Base-by-base conservation (phyloP, 1,140 invertebrate genomes). In the Sycophila sp. region DNA sequence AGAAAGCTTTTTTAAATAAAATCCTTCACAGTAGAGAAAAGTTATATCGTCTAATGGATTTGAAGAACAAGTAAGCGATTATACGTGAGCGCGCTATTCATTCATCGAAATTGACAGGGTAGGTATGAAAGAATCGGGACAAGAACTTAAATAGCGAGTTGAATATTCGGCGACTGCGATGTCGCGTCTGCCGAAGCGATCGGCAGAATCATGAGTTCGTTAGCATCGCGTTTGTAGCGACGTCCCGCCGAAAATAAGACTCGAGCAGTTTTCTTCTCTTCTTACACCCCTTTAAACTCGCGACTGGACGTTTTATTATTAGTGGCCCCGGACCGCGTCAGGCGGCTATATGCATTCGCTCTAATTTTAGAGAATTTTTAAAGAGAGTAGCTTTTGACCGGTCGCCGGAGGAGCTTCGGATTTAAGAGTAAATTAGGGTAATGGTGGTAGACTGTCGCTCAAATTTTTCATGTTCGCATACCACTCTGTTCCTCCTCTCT, bases 331-430 rank as follows among this genome's bases (percentile, higher is more conserved):
- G 15, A 17, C 5, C 42, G 19, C 34, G 32, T 26, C 30, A 49
- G 32, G 19, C 13, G 8, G 45, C 10, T 55, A 55, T 19, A 32
- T 36, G 67, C 47, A 62, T 40, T 63, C 45, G 36, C n/a, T 62
- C 58, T 63, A 63, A 62, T 55, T 62, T 69, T 69, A 69, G 67
- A 55, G 8, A 28, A 17, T 67, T 67, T 58, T 47, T 67, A 30
- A 8, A 4, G 17, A 51, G 19, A 15, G 30, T 47, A 47, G 17
- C 38, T 4, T 40, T 15, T 40, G n/a, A 40, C 38, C 19, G 8
- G n/a, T 22, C 17, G 7, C 42, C 2, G n/a, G n/a, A n/a, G n/a
- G n/a, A n/a, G 19, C 42, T 42, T 10, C 22, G 32, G 5, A 53
- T 19, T 34, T 4, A 19, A 42, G 66, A 51, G 45, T 40, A 69